Conservation (phyloP, 2,113 vertebrate genomes). For the Catharus minimus region DNA sequence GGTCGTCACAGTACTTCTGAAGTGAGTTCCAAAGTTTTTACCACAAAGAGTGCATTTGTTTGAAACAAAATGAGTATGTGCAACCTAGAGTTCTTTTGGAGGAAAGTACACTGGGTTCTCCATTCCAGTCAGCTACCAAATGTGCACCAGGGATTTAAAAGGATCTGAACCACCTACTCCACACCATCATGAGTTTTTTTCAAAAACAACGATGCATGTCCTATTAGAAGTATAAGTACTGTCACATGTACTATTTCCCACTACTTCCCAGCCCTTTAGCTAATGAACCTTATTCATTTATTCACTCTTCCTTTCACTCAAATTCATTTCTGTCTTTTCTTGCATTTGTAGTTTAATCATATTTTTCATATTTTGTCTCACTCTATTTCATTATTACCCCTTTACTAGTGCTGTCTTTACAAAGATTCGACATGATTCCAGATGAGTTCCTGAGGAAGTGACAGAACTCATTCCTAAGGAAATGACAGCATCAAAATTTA, state of each 20-base stretch:
- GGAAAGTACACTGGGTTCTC: not conserved
- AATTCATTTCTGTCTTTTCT: not conserved
- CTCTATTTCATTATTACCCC: not conserved
- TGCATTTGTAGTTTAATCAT: not conserved
- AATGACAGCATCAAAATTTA: not conserved
- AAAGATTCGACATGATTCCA: not conserved
- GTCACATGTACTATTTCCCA: not conserved
- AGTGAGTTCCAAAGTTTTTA: not conserved
- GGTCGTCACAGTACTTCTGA: not conserved
- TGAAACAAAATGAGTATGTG: not conserved
- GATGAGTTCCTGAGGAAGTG: not conserved
- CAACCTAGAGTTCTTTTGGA: not conserved
- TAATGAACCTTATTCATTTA: not conserved
- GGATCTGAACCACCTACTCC: not conserved
- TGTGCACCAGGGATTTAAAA: not conserved
- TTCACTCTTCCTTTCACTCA: not conserved
- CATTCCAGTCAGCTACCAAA: not conserved
- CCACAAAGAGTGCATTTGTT: fast-evolving
- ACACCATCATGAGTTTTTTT: not conserved
- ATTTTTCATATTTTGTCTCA: not conserved
- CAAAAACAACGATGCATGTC: not conserved
- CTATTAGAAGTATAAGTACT: not conserved
- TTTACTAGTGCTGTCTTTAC: not conserved
- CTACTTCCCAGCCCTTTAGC: not conserved
- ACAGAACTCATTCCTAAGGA: not conserved